Evolutionary conservation across 2,797 vertebrate species (phyloP), one percentile per base, ranked within the genome.

Genomic region (Pangasius sanitwongsei): DNA sequence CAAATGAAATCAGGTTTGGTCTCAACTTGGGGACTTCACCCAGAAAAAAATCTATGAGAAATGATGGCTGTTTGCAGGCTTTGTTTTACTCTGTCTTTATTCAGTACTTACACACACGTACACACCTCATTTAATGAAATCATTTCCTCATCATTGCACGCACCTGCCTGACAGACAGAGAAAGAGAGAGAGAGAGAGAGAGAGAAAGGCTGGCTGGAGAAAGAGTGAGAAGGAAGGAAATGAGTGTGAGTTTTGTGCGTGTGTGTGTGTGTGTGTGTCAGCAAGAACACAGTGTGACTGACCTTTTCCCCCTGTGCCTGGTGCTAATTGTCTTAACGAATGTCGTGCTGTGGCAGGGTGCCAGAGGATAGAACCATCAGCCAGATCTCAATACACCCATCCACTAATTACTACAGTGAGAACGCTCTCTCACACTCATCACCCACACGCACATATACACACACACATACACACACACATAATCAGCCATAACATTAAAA

Each of bases 291-390:
- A 41, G 86, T 80, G 83, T 90, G 90, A 70, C 67, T 89, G 88
- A 89, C 88, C 89, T 90, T 91, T 89, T 88, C 91, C 92, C 92
- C 91, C 90, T 34, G 89, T 83, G 92, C 91, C 93, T 93, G 92
- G 90, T 90, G 92, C 91, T 96, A 95, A 96, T 95, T 95, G 95
- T 93, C 90, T 92, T 93, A 95, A 95, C 87, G 91, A 94, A 93
- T 93, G 93, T 90, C 89, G 92, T 94, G 94, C 89, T 53, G 86
- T 95, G 95, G 95, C 94, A 88, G 89, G 41, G 63, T 85, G 94
- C 94, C 95, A 96, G 84, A 84, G 18, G 91, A 94, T 94, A 91
- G 94, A 92, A 91, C 65, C 20, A 86, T 91, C 92, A 93, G 89
- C 89, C 87, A 88, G 83, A 72, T 85, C 83, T 31, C 31, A 25